These are phyloP conservation scores for Triplophysa bombifrons DNA, from an alignment of 2,797 vertebrate species.

Conservation along the genomic window DNA sequence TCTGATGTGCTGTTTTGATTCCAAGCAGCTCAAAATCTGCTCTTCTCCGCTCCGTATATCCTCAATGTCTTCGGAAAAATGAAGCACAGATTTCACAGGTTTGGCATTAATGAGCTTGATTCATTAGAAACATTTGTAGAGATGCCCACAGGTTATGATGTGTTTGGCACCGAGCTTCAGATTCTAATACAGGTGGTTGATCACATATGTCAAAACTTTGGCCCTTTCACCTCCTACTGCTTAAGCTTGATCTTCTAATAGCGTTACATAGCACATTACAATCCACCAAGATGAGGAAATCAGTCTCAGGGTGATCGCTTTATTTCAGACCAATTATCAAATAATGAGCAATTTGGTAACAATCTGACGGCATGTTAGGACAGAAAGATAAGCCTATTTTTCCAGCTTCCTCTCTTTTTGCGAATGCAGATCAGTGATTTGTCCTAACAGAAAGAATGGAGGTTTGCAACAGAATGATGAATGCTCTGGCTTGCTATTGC, in stretches of 20 bases:
- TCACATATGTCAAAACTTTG: constrained; percentile 47
- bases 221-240: constrained; percentile 31
- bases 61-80: not conserved
- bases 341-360: constrained; percentile 71
- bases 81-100: constrained; percentile 19
- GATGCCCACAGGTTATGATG: constrained; percentile 35
- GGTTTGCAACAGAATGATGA: constrained; percentile 69
- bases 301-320: constrained; percentile 62
- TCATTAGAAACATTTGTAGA: constrained; percentile 48
- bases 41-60: not conserved
- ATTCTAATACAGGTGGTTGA: constrained; percentile 46
- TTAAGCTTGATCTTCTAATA: constrained; percentile 49
- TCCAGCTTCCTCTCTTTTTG: not conserved
- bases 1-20: constrained; percentile 15
- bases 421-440: constrained; percentile 41
- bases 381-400: constrained; percentile 33
- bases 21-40: constrained; percentile 3
- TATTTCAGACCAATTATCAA: constrained; percentile 70
- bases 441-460: constrained; percentile 67
- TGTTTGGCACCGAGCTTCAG: constrained; percentile 49
- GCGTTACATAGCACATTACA: constrained; percentile 48
- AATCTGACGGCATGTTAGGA: constrained; percentile 56
- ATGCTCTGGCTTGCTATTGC: constrained; percentile 69
- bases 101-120: constrained; percentile 51
- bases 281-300: constrained; percentile 61